Evolutionary conservation across 2,797 vertebrate genomes (phyloP).

Genomic region (Platyrinchus mystaceus): DNA sequence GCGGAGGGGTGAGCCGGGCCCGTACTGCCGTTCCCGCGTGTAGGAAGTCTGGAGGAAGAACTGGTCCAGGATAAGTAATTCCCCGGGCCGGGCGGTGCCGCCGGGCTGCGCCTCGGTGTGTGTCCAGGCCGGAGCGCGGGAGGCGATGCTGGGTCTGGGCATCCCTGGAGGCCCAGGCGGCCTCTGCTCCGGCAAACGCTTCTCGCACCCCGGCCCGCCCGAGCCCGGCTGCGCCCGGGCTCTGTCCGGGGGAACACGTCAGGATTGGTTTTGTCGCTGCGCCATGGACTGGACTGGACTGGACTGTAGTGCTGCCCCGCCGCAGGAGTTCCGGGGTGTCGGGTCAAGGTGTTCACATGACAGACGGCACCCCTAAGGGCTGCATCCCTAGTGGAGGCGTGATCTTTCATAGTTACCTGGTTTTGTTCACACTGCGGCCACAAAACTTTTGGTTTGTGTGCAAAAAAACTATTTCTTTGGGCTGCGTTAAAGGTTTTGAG

Average conservation of each 20-base stretch:
- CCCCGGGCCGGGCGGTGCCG: neutral
- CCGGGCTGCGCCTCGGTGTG: rapidly evolving
- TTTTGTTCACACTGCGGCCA: rapidly evolving
- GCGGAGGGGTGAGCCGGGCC: neutral
- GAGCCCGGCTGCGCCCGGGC: no score
- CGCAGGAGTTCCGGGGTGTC: rapidly evolving
- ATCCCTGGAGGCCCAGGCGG: neutral
- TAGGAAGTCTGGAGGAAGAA: neutral
- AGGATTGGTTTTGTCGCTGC: rapidly evolving
- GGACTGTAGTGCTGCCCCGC: neutral
- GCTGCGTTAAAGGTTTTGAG: neutral
- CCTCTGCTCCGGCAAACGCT: neutral
- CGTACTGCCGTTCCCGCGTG: neutral
- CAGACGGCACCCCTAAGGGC: neutral
- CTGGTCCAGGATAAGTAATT: neutral
- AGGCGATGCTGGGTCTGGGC: neutral
- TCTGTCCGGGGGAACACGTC: neutral
- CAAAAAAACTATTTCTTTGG: no score
- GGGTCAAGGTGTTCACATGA: neutral
- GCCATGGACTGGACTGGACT: no score
- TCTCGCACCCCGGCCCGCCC: neutral
- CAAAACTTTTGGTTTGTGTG: rapidly evolving
- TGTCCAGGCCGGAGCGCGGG: rapidly evolving
- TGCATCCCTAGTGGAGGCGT: rapidly evolving
- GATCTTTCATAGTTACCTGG: rapidly evolving